Evolutionary conservation across 2,888 invertebrate genomes (phyloP), one percentile per base, ranked within the genome.

Genomic region (Eugnorisma glareosa): DNA sequence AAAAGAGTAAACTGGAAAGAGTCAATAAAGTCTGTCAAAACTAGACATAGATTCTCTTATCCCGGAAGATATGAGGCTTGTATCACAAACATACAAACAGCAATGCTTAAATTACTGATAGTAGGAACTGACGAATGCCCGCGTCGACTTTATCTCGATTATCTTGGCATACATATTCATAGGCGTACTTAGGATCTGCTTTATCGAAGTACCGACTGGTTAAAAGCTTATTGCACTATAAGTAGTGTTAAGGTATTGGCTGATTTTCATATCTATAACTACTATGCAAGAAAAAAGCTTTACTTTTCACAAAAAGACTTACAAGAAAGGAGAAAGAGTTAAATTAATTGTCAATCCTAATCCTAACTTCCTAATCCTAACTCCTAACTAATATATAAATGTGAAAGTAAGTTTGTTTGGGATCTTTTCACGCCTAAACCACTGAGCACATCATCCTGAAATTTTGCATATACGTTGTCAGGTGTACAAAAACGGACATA

Each of bases 101-200:
- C 48, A 64, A 77, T 61, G 66, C 81, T 77, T 74, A 63, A 74
- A 74, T 74, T 51, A 81, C 57, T 59, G 77, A 83, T 83, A 81
- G 37, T 11, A 0, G 35, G 31, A 6, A 31, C 64, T 79, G 81
- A 81, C 45, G 70, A 69, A 81, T 84, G 71, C 40, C 43, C 43
- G 61, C 54, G 81, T 61, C 59, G 64, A 43, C 11, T 77, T 76
- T 73, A 84, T 83, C 81, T 57, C 69, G 68, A 74, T 77, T 83
- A 81, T 84, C 84, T 63, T 21, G 45, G 43, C 51, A 59, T 83
- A 67, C 67, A 81, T 84, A 81, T 83, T 83, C 83, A 83, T 83
- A 77, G 83, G 72, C 77, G 54, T 74, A 69, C 71, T 68, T 84
- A 74, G 37, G 7, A 63, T 69, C 61, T 61, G 40, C n/a, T 77